Conservation (phyloP, 2,113 vertebrate genomes). For the Genyomyrus donnyi region DNA sequence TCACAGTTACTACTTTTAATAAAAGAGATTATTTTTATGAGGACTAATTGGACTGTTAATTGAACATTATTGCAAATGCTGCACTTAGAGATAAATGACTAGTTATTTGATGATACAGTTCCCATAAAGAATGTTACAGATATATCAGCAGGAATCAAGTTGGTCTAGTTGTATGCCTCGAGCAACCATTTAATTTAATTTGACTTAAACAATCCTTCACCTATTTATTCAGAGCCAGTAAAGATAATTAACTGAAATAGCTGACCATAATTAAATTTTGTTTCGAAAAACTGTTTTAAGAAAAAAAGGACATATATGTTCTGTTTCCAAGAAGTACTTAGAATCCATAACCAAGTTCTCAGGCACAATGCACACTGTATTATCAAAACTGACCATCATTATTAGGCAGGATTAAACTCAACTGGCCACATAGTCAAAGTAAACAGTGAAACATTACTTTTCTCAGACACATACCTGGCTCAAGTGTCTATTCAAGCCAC, state of each 20-base stretch:
- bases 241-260: neutral
- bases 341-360: neutral
- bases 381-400: neutral
- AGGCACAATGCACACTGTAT: neutral
- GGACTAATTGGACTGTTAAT: neutral
- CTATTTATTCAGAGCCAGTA: neutral
- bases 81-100: neutral
- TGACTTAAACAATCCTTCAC: neutral
- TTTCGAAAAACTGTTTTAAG: neutral
- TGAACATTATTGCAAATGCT: neutral
- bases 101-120: neutral
- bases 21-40: neutral
- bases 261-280: neutral
- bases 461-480: constrained; percentile 51
- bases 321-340: neutral
- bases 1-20: neutral
- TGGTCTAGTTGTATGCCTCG: neutral
- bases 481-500: constrained; percentile 67
- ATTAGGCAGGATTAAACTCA: neutral
- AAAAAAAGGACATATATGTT: neutral
- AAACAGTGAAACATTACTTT: neutral
- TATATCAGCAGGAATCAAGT: neutral
- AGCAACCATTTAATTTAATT: neutral
- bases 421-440: neutral
- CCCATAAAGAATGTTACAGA: neutral